Base-by-base conservation (phyloP, 2,888 invertebrate genomes). In the Microchrysa polita region DNA sequence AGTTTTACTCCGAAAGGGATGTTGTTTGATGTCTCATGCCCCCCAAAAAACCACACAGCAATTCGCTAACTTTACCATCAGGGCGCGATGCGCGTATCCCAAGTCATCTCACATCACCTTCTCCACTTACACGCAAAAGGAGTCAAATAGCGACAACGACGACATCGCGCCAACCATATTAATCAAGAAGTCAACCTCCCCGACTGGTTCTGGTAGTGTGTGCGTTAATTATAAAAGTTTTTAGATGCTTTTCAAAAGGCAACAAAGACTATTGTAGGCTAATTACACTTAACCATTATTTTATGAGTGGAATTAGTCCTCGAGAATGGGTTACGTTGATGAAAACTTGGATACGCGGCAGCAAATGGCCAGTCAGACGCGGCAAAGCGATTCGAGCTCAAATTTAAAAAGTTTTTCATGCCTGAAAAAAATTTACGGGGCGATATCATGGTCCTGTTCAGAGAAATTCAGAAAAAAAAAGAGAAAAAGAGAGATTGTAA, bases 221-320 rank as follows among this genome's bases (percentile, higher is more conserved):
- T 69, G 69, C 40, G 69, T 69, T 69, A 69, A 69, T 69, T 69
- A 40, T 69, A 69, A 69, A 69, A 69, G 69, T 69, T 69, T 69
- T 55, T 55, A 55, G 57, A 57, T 57, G 55, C 20, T 69, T 69
- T 67, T 69, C 40, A 69, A 34, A 34, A 69, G 69, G 57, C 55
- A 69, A 69, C 69, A 69, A 55, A 27, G 69, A 67, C 69, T 57
- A 69, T 69, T 69, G 69, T 57, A 55, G 69, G 55, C 69, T 69
- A 69, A 69, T 69, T 69, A 69, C 57, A 69, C 57, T 69, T 69
- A 69, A 69, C 69, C 69, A 69, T 69, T 69, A 69, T 69, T 69
- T 69, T 69, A 69, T 55, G 69, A 57, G 40, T 20, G 40, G 57
- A 40, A 69, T 55, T 57, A 55, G 52, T 12, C 14, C 40, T 23